Percentiles rank a stretch among this genome's conserved stretches.
Evolutionary conservation across 2,113 vertebrate species (phyloP).

Genomic region (Seriola quinqueradiata): DNA sequence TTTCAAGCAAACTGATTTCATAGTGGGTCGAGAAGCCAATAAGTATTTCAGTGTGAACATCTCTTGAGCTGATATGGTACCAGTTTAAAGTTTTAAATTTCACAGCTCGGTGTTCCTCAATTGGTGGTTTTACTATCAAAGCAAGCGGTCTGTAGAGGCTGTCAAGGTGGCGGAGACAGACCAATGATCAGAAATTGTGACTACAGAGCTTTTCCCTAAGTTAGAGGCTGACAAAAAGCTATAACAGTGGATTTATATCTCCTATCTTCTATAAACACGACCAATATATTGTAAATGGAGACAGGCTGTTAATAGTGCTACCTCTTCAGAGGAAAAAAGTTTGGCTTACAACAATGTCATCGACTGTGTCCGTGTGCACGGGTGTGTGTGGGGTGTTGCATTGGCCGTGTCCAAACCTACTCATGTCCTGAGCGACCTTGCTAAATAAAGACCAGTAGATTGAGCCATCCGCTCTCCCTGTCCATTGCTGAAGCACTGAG

Average conservation of each 20-base stretch:
- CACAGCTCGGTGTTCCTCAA: slow-evolving; percentile 43
- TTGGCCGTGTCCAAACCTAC: slow-evolving; percentile 52
- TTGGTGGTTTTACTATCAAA: slow-evolving; percentile 53
- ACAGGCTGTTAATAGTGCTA: slow-evolving; percentile 61
- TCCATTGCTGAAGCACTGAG: slow-evolving; percentile 71
- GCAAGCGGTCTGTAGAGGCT: slow-evolving; percentile 33
- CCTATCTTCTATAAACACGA: slow-evolving; percentile 67
- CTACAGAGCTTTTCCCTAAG: slow-evolving; percentile 45
- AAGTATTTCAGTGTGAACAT: slow-evolving; percentile 32
- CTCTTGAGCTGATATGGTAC: slow-evolving; percentile 18
- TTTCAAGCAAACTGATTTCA: slow-evolving; percentile 51
- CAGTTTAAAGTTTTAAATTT: slow-evolving; percentile 60
- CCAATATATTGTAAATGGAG: slow-evolving; percentile 71
- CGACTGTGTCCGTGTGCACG: slow-evolving; percentile 29
- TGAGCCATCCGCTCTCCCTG: slow-evolving; percentile 65
- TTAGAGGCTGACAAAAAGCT: slow-evolving; percentile 40
- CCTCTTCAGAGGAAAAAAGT: slow-evolving; percentile 51
- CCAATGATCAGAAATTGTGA: slow-evolving; percentile 45
- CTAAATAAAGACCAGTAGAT: slow-evolving; percentile 75
- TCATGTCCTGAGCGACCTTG: slow-evolving; percentile 78
- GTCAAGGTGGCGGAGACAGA: slow-evolving; percentile 17
- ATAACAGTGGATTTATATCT: slow-evolving; percentile 72
- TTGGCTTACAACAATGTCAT: slow-evolving; percentile 60
- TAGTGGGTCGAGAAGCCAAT: slow-evolving; percentile 47
- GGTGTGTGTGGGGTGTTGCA: slow-evolving; percentile 16